phyloP scores from a whole-genome alignment of 2,888 invertebrate genomes.

The Caenorhabditis imperialis region DNA sequence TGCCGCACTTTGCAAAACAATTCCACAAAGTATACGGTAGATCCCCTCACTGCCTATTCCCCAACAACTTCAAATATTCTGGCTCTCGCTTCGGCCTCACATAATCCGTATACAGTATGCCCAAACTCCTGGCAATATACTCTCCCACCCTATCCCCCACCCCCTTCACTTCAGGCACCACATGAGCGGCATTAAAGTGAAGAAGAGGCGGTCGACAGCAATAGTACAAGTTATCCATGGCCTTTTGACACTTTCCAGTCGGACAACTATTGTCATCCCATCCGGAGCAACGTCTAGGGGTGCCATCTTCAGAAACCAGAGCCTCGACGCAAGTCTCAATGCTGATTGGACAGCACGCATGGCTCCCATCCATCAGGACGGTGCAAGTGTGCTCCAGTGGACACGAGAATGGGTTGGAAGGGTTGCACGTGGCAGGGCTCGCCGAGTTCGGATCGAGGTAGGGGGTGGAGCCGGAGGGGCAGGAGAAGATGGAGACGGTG shows the following conservation, averaged over 20 bases:
- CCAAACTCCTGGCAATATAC: conserved; percentile 37
- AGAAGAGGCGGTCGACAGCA: conserved; percentile 56
- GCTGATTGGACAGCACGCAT: conserved; percentile 63
- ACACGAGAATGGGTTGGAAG: conserved; percentile 61
- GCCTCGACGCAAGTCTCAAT: conserved; percentile 58
- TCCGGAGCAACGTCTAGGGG: conserved; percentile 39
- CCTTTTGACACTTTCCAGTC: conserved; percentile 63
- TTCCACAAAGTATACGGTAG: too few species aligned
- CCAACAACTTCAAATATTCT: conserved; percentile 36
- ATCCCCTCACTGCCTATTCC: conserved; percentile 3
- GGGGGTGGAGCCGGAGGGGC: conserved; percentile 58
- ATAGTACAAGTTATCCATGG: conserved; percentile 60
- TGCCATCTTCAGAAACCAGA: conserved; percentile 52
- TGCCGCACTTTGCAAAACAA: too few species aligned
- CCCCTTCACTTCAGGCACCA: conserved; percentile 36
- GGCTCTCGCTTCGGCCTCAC: conserved; percentile 18
- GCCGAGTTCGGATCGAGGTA: conserved; percentile 48
- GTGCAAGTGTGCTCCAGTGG: conserved; percentile 62
- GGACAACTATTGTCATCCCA: conserved; percentile 65
- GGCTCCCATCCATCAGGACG: conserved; percentile 56
- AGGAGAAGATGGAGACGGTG: conserved; percentile 66
- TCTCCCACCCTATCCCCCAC: conserved; percentile 38
- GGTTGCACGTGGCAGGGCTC: conserved; percentile 50
- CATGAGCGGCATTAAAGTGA: conserved; percentile 19
- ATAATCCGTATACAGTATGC: conserved; percentile 40